phyloP scores from a whole-genome alignment of 1,140 invertebrate genomes.

The Drosophila pruinosa region DNA sequence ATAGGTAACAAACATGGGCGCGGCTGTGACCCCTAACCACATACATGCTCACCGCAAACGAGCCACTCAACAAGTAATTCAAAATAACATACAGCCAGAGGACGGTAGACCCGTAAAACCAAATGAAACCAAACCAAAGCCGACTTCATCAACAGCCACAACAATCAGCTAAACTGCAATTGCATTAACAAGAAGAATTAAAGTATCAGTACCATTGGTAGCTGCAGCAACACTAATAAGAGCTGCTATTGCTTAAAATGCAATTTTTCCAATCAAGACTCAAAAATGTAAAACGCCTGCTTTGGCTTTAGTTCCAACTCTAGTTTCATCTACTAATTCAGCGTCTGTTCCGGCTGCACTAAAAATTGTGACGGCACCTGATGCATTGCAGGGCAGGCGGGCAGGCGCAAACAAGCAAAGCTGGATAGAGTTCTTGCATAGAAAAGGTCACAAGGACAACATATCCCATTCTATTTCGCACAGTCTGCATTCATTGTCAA shows the following conservation, averaged over 20 bases:
- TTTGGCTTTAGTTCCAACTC: conserved; percentile 6
- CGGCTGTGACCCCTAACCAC: conserved; percentile 32
- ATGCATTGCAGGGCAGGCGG: conserved; percentile 30
- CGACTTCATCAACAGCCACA: conserved; percentile 74
- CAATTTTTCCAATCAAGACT: conserved; percentile 81
- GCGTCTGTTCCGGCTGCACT: conserved; percentile 1
- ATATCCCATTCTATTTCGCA: not conserved
- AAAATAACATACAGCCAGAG: conserved; percentile 76
- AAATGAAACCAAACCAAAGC: conserved; percentile 75
- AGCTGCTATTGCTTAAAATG: conserved; percentile 74
- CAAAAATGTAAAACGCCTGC: conserved; percentile 78
- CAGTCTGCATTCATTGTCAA: conserved; percentile 10
- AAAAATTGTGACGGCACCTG: not conserved
- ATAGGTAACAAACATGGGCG: conserved; percentile 31
- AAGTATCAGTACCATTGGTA: too few relatives aligned
- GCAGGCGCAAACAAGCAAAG: conserved; percentile 62
- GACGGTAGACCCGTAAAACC: conserved; percentile 73
- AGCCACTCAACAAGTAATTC: conserved; percentile 79
- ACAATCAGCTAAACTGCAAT: conserved; percentile 26
- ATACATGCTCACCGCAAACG: conserved; percentile 74
- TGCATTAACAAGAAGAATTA: conserved; percentile 35
- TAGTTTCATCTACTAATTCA: not conserved
- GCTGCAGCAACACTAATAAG: conserved; percentile 19
- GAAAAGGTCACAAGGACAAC: not conserved
- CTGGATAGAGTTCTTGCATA: too few relatives aligned